phyloP scores from a whole-genome alignment of 30 jellyfish, hydroid and myxozoan species.

The Aurelia sp. region DNA sequence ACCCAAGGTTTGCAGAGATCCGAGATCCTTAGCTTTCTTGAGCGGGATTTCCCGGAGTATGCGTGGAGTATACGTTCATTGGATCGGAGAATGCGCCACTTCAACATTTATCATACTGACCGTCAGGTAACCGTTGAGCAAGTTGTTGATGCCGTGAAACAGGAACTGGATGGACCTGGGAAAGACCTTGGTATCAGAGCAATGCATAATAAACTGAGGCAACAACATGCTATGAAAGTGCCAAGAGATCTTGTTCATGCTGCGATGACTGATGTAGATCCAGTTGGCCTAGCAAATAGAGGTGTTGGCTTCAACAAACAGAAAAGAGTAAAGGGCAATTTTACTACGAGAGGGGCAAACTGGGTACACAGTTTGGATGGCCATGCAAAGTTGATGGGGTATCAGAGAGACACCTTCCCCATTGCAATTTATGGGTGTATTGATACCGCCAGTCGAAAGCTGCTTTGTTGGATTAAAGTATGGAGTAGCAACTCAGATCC shows the following conservation, averaged over 20 bases:
- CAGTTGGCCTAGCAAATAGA: background rate
- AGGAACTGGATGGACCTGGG: constrained; percentile 62
- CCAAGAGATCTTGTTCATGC: constrained; percentile 42
- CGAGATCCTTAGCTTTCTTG: constrained; percentile 17
- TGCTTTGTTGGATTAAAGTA: constrained; percentile 46
- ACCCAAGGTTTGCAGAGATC: constrained; percentile 24
- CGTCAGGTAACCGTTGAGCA: constrained; percentile 14
- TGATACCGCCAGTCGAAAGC: constrained; percentile 43
- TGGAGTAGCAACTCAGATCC: constrained; percentile 58
- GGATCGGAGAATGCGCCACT: constrained; percentile 22
- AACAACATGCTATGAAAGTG: constrained; percentile 16
- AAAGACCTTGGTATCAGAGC: constrained; percentile 48
- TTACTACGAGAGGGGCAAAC: constrained; percentile 18
- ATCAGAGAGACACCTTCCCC: constrained; percentile 40
- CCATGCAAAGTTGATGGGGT: constrained; percentile 51
- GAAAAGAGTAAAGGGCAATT: constrained; percentile 1
- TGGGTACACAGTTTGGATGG: constrained; percentile 61
- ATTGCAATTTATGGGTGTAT: constrained; percentile 52
- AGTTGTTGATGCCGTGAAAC: constrained; percentile 15
- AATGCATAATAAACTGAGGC: constrained; percentile 47
- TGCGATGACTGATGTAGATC: constrained; percentile 27
- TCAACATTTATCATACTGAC: constrained; percentile 12
- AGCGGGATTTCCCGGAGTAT: constrained; percentile 29
- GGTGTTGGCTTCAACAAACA: background rate
- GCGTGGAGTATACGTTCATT: constrained; percentile 35